Evolutionary conservation across 1,140 invertebrate genomes (phyloP), one percentile per base, ranked within the genome.

Genomic region (Danaus plexippus): DNA sequence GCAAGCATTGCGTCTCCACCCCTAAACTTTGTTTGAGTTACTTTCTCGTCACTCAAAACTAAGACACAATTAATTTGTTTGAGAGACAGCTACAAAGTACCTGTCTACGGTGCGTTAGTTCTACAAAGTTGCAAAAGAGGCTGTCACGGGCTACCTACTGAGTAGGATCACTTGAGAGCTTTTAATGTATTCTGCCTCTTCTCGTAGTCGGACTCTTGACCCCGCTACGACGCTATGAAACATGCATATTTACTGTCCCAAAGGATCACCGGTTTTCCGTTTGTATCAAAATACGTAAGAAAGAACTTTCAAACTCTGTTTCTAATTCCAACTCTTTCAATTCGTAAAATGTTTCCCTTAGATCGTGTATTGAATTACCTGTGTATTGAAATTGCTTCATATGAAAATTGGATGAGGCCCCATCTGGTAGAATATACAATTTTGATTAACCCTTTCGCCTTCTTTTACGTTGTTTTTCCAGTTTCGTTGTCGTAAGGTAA

Each of bases 31-130:
- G 67, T 76, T 80, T 57, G 67, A 72, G 69, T 66, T 66, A 53
- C 69, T 71, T 64, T 62, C 64, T 76, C 69, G 71, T 77, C 79
- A 75, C 70, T 76, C 71, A 71, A 74, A 79, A 74, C 65, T 71
- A 63, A 78, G 72, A 74, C 73, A 74, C 69, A 81, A 82, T 84
- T 84, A 84, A 84, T 82, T 84, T 77, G 69, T 75, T 80, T 80
- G 73, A 72, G 69, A 79, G 81, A 80, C 75, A 81, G 72, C 66
- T 75, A 80, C 75, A 76, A 80, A 82, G 69, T 76, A 78, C 71
- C 74, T 78, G 77, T 76, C 75, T 70, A 67, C 66, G 64, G 59
- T 61, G 69, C 65, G 69, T 75, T 77, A 73, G 65, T 71, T 72
- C 53, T 59, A 72, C 63, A 69, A 73, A 81, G 57, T 77, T 75